These are phyloP conservation scores for Stenolophus ochropezus DNA, from an alignment of 2,888 invertebrate species.

Conservation along the genomic window DNA sequence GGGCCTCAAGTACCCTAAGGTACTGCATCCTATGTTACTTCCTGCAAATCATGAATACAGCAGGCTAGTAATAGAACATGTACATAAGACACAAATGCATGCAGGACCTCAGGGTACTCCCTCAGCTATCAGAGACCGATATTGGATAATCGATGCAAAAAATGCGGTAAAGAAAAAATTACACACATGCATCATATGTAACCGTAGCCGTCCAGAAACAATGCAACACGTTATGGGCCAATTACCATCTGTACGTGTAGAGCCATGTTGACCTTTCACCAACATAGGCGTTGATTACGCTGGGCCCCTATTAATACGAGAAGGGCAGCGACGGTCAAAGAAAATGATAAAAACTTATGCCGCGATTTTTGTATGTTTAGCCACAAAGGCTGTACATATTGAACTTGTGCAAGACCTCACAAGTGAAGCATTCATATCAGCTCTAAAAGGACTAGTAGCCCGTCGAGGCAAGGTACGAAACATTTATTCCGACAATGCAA, in stretches of 20 bases:
- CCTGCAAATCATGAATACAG: not conserved
- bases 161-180: not conserved
- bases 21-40: slow-evolving; percentile 10
- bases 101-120: not conserved
- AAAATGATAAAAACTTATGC: not conserved
- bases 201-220: not conserved
- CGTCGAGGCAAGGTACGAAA: too few relatives aligned
- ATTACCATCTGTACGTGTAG: not conserved
- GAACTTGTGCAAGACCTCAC: not conserved
- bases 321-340: not conserved
- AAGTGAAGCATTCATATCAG: not conserved
- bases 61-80: not conserved
- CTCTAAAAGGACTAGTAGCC: too few relatives aligned
- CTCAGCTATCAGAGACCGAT: not conserved
- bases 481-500: too few relatives aligned
- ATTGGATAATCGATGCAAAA: slow-evolving; percentile 3
- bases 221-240: slow-evolving; percentile 2
- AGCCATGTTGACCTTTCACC: slow-evolving; percentile 1
- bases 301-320: not conserved
- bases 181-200: not conserved
- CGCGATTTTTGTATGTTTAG: not conserved
- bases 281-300: not conserved
- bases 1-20: too few relatives aligned
- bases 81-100: slow-evolving; percentile 2
- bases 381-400: slow-evolving; percentile 3